A percentile compares a stretch with the other conserved stretches of the same genome.
These are phyloP conservation scores for Ophion slaviceki DNA, from an alignment of 2,888 invertebrate genomes.

Conservation along the genomic window DNA sequence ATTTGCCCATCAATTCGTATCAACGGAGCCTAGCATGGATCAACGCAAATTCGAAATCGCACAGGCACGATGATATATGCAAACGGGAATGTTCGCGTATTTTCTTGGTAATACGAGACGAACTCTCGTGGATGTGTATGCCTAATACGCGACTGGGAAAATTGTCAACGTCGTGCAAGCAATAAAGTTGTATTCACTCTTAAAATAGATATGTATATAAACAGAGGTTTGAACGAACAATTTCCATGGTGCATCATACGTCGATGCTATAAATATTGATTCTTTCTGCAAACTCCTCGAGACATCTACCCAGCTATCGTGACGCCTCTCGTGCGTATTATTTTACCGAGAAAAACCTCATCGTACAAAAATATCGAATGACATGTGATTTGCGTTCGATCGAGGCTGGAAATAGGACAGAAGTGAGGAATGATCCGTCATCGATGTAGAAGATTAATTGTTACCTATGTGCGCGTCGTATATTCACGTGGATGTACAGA, in stretches of 20 bases:
- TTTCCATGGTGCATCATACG: conserved; percentile 30
- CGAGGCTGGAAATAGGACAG: background rate
- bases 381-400: conserved; percentile 30
- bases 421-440: background rate
- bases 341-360: conserved; percentile 25
- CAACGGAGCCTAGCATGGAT: background rate
- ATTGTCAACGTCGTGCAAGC: background rate
- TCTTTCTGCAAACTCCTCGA: conserved; percentile 23
- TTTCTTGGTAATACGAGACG: conserved; percentile 7
- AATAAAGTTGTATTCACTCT: background rate
- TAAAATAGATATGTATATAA: background rate
- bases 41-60: background rate
- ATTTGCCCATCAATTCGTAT: background rate
- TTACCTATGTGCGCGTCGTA: background rate
- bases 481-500: background rate
- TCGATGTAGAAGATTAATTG: conserved; percentile 13
- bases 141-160: background rate
- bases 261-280: conserved; percentile 58
- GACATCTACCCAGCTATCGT: conserved; percentile 3
- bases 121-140: conserved; percentile 28
- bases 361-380: conserved; percentile 36
- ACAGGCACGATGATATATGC: conserved; percentile 3
- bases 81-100: conserved; percentile 15
- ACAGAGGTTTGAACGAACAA: background rate
- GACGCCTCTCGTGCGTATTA: background rate